These are phyloP conservation scores for Drosophila biarmipes DNA, from an alignment of 1,140 invertebrate genomes.

Conservation along the genomic window DNA sequence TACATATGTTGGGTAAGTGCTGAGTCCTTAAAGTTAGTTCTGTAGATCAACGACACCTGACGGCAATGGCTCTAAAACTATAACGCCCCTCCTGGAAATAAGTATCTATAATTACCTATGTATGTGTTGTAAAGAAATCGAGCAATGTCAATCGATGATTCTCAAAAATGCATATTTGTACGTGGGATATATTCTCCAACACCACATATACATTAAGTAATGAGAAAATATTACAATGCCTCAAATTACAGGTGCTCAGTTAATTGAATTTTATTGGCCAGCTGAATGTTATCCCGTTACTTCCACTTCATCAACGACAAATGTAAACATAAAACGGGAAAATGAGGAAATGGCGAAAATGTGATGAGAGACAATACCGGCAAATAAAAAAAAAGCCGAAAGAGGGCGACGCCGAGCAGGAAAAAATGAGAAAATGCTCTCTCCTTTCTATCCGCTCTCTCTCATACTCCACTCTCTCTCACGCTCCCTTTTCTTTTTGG, in stretches of 20 bases:
- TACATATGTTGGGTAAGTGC: no score
- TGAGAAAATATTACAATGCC: slow-evolving; percentile 1
- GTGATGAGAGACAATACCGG: slow-evolving; percentile 31
- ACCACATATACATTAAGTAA: neutral
- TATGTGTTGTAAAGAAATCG: neutral
- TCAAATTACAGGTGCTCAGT: slow-evolving; percentile 7
- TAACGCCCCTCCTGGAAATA: neutral
- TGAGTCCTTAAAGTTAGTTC: no score
- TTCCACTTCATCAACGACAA: slow-evolving; percentile 63
- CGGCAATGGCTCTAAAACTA: neutral
- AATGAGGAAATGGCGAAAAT: slow-evolving; percentile 29
- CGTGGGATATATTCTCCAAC: neutral
- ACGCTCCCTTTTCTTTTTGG: slow-evolving; percentile 1
- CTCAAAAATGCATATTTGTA: neutral
- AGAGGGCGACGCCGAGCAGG: slow-evolving; percentile 36
- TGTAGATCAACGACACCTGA: neutral
- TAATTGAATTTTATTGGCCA: slow-evolving; percentile 35
- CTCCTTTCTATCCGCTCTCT: neutral
- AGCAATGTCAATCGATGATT: neutral
- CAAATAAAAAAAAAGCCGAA: slow-evolving; percentile 25
- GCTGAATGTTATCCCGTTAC: slow-evolving; percentile 43
- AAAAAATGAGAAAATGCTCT: slow-evolving; percentile 6
- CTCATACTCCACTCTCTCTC: neutral
- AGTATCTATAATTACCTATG: neutral
- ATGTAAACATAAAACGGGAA: slow-evolving; percentile 52